Evolutionary conservation across 2,888 invertebrate species (phyloP).

Genomic region (Lasioglossum villosulum): DNA sequence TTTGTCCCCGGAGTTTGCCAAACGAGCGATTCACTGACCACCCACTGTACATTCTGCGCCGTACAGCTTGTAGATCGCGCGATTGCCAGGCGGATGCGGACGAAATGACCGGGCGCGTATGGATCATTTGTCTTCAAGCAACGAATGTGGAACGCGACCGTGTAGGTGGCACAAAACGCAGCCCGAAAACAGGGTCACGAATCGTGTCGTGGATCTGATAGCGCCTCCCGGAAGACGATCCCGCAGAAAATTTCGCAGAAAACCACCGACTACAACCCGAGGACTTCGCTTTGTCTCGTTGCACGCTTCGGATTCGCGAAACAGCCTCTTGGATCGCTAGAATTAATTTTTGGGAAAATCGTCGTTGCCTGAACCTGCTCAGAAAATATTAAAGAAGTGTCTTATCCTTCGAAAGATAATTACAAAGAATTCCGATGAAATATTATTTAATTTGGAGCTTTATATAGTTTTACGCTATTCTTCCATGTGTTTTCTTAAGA

Average conservation of each 20-base stretch:
- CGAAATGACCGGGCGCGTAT: conserved; percentile 72
- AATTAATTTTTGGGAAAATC: not conserved
- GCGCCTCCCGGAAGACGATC: conserved; percentile 37
- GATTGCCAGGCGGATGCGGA: conserved; percentile 76
- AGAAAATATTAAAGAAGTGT: not conserved
- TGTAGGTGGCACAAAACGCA: conserved; percentile 60
- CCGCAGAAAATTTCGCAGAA: conserved; percentile 26
- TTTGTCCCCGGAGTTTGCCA: conserved; percentile 67
- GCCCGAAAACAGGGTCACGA: conserved; percentile 63
- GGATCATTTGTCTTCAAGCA: conserved; percentile 76
- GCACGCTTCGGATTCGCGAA: not conserved
- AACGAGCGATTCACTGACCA: conserved; percentile 76
- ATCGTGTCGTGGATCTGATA: conserved; percentile 42
- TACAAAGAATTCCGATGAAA: not conserved
- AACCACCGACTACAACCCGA: not conserved
- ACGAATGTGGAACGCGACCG: conserved; percentile 62
- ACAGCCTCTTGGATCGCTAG: not conserved
- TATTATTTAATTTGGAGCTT: not conserved
- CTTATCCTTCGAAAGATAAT: too few relatives aligned
- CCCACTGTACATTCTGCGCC: conserved; percentile 78
- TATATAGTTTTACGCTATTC: not conserved
- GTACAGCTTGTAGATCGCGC: conserved; percentile 79
- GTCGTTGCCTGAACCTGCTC: too few relatives aligned
- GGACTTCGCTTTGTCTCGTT: not conserved
- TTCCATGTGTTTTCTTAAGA: not conserved